phyloP scores from a whole-genome alignment of 2,797 vertebrate species.

The Natrix natrix region DNA sequence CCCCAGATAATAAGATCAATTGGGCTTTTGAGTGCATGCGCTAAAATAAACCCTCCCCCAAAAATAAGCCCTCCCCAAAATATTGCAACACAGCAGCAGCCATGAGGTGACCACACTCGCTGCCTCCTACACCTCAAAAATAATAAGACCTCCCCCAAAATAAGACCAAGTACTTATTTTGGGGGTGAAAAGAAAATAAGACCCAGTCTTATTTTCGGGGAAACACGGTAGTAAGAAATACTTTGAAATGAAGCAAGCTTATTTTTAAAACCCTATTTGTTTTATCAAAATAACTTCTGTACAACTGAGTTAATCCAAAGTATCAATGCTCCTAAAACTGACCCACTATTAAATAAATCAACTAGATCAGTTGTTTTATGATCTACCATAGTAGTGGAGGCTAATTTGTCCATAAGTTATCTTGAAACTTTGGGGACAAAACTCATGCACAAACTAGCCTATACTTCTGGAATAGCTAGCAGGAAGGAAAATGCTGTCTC shows the following conservation, averaged over 20 bases:
- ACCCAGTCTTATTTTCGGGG: too few relatives aligned
- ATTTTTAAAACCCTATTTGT: neutral
- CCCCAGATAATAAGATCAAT: too few relatives aligned
- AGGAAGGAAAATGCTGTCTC: neutral
- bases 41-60: too few relatives aligned
- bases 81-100: too few relatives aligned
- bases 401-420: neutral
- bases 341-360: neutral
- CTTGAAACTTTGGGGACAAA: neutral
- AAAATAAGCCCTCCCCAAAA: too few relatives aligned
- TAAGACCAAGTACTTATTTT: too few relatives aligned
- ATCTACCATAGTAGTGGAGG: neutral
- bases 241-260: neutral
- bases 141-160: too few relatives aligned
- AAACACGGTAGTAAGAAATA: neutral
- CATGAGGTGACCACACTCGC: too few relatives aligned
- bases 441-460: neutral
- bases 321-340: neutral
- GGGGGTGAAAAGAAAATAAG: too few relatives aligned
- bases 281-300: neutral
- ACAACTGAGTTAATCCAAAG: neutral
- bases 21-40: too few relatives aligned
- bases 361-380: neutral
- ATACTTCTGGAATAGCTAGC: neutral
- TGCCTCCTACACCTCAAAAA: too few relatives aligned